phyloP scores from a whole-genome alignment of 2,113 vertebrate genomes.

The Gymnogyps californianus region DNA sequence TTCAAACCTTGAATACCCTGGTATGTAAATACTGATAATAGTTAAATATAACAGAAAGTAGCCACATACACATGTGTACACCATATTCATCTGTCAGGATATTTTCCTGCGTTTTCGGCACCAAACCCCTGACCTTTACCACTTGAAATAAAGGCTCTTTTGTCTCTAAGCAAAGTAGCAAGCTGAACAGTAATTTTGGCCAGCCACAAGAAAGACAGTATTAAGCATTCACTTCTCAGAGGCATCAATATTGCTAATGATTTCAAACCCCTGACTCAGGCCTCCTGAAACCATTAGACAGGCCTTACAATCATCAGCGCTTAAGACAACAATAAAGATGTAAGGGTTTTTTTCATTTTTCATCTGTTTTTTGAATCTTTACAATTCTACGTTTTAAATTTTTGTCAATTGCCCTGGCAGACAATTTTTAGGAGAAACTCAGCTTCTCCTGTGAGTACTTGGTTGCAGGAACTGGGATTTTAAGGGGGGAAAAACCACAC shows the following conservation, averaged over 20 bases:
- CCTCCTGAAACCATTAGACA: constrained; percentile 43
- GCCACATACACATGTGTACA: background rate
- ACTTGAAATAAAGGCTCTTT: constrained; percentile 11
- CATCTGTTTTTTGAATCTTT: constrained; percentile 19
- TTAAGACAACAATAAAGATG: background rate
- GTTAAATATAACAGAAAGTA: background rate
- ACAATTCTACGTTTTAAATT: background rate
- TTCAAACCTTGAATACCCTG: constrained; percentile 7
- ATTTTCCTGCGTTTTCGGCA: background rate
- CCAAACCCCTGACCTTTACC: background rate
- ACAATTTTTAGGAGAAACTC: background rate
- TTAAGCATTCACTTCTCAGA: constrained; percentile 10
- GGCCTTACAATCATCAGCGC: background rate
- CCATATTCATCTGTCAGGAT: background rate
- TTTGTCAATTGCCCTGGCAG: background rate
- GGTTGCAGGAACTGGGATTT: background rate
- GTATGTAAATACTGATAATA: constrained; percentile 11
- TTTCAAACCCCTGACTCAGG: constrained; percentile 22
- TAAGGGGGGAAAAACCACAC: background rate
- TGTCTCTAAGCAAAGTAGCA: background rate
- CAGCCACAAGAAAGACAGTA: background rate
- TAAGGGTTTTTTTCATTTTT: background rate
- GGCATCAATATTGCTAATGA: constrained; percentile 46
- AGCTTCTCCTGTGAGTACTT: background rate
- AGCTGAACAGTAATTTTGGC: background rate